phyloP scores from a whole-genome alignment of 2,113 vertebrate genomes.

The Brachionichthys hirsutus region DNA sequence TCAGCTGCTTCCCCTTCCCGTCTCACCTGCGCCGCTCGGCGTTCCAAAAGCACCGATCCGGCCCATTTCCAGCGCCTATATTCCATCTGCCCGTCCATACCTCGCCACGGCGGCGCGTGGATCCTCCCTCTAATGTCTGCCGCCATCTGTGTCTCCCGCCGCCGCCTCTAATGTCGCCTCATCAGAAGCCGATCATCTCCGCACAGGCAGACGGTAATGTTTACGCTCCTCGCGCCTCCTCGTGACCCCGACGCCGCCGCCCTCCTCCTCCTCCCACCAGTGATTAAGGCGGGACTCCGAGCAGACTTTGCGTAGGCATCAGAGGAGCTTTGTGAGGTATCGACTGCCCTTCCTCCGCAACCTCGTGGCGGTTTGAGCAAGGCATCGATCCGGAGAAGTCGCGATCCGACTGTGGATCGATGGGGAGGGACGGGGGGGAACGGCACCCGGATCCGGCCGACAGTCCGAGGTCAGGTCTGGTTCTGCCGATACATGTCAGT shows the following conservation, averaged over 20 bases:
- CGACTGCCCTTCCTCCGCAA: slow-evolving; percentile 38
- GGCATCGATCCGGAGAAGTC: slow-evolving; percentile 49
- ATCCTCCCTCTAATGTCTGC: slow-evolving; percentile 40
- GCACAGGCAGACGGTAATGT: slow-evolving; percentile 39
- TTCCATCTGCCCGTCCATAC: slow-evolving; percentile 45
- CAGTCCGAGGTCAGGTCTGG: slow-evolving; percentile 31
- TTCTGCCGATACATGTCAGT: slow-evolving; percentile 37
- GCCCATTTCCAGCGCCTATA: slow-evolving; percentile 45
- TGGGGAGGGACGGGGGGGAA: slow-evolving; percentile 24
- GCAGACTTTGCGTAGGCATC: slow-evolving; percentile 59
- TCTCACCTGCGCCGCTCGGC: too few relatives aligned
- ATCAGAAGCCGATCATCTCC: slow-evolving; percentile 29
- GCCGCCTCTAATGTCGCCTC: slow-evolving; percentile 49
- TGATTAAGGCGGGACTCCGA: slow-evolving; percentile 36
- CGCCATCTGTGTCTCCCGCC: slow-evolving; percentile 58
- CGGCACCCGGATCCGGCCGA: slow-evolving; percentile 16
- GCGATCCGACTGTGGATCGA: slow-evolving; percentile 44
- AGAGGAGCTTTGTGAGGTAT: slow-evolving; percentile 50
- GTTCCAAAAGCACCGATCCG: slow-evolving; percentile 5
- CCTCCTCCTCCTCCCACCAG: slow-evolving; percentile 22
- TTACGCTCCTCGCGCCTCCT: slow-evolving; percentile 12
- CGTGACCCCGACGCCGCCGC: not conserved
- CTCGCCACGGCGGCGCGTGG: slow-evolving; percentile 14
- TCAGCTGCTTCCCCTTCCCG: too few relatives aligned
- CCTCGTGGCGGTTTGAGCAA: slow-evolving; percentile 34